Percentiles rank a stretch among this genome's conserved stretches.
Conservation (phyloP, 2,113 vertebrate species). For the Bujurquina vittata region DNA sequence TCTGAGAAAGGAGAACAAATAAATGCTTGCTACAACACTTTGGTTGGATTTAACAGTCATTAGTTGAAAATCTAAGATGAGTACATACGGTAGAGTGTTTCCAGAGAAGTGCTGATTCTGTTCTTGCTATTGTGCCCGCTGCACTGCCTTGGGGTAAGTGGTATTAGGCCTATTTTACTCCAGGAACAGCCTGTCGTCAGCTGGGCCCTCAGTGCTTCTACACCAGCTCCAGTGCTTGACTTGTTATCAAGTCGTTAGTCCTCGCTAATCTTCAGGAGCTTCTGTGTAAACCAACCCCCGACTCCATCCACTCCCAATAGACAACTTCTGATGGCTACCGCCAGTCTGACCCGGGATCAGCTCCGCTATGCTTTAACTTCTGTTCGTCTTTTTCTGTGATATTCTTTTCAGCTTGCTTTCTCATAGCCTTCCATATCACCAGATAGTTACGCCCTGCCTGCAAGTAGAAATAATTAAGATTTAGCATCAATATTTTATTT, state of each 20-base stretch:
- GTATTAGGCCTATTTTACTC: background rate
- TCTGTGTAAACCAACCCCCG: conserved; percentile 18
- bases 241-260: conserved; percentile 57
- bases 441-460: background rate
- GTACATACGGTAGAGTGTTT: background rate
- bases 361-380: background rate
- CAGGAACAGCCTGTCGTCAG: conserved; percentile 2
- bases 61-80: conserved; percentile 1
- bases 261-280: conserved; percentile 54
- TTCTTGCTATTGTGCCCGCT: background rate
- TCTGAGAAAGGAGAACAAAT: conserved; percentile 13
- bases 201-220: background rate
- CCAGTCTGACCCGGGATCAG: conserved; percentile 20
- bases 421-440: background rate
- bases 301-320: conserved; percentile 44
- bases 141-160: background rate
- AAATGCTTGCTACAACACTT: background rate
- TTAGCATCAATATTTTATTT: background rate
- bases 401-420: background rate
- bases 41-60: background rate
- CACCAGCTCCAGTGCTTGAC: conserved; percentile 22
- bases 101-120: conserved; percentile 4
- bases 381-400: background rate
- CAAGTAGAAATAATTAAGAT: background rate
- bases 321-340: conserved; percentile 28